Base-by-base conservation (phyloP, 2,797 vertebrate genomes). In the Anguilla marmorata region DNA sequence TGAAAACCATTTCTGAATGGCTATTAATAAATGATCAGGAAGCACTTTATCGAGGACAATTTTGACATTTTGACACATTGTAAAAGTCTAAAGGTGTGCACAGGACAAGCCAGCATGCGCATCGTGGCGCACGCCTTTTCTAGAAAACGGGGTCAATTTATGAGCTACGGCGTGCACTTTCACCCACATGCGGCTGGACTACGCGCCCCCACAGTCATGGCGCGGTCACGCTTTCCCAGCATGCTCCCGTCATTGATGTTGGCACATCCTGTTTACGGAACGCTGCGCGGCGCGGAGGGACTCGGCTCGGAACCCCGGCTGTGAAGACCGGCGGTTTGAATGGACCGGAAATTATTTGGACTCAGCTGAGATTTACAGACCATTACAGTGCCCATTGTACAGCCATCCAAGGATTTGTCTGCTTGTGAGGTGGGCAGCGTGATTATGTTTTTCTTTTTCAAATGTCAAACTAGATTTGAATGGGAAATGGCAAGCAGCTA, bases 181-280 rank as follows among this genome's bases (percentile, higher is more conserved):
- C 89, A 84, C 91, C 30, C 90, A 87, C 92, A 86, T 90, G 90
- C 92, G n/a, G 90, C 76, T 8, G 88, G 91, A 66, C 80, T 54
- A 41, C 0, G 4, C 4, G 88, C 66, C 90, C 90, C 85, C 72
- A 91, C 82, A 14, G 90, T 90, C 87, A 92, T 90, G 74, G 91
- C 91, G 69, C 92, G 91, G 89, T 93, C 92, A 16, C 90, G 89
- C 86, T 91, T 91, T 12, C 91, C 91, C 90, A 93, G 90, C 91
- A 93, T 91, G 90, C 90, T 92, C 85, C 93, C 89, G 89, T 91
- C 91, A 84, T 90, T 92, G 86, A 91, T 92, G 88, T 92, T 93
- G 84, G 91, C 91, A 0, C 90, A 92, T 85, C 90, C 90, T 91
- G 86, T 86, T 84, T 41, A 87, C 27, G 89, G 86, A 69, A 12